Percentiles rank a stretch among this genome's conserved stretches.
phyloP scores from a whole-genome alignment of 2,888 invertebrate species.

The Arrhopalites spinosus region DNA sequence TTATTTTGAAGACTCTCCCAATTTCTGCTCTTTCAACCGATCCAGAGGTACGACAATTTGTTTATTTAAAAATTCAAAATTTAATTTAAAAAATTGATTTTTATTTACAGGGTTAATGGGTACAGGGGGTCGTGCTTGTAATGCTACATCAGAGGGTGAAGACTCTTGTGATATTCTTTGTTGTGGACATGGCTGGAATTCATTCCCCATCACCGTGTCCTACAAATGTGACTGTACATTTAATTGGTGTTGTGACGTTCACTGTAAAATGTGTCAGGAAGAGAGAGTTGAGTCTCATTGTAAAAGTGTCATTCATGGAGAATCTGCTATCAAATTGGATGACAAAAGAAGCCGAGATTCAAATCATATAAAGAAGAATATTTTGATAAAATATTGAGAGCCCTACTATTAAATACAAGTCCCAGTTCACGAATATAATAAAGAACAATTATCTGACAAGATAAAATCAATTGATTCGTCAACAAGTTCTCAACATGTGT shows the following conservation, averaged over 20 bases:
- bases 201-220: background rate
- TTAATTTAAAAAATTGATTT: background rate
- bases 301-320: too few relatives aligned
- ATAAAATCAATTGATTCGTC: too few relatives aligned
- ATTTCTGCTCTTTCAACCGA: conserved; percentile 72
- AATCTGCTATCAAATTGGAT: too few relatives aligned
- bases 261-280: conserved; percentile 75
- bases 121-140: conserved; percentile 77
- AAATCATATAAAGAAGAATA: too few relatives aligned
- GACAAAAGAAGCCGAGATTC: too few relatives aligned
- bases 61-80: background rate
- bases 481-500: background rate
- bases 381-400: too few relatives aligned
- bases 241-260: conserved; percentile 90
- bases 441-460: too few relatives aligned
- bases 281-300: conserved; percentile 29
- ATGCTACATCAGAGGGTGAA: conserved; percentile 77
- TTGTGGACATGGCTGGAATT: conserved; percentile 77
- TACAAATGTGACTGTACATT: conserved; percentile 79
- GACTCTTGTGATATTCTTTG: conserved; percentile 89
- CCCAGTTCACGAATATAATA: too few relatives aligned
- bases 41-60: conserved; percentile 42
- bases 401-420: too few relatives aligned
- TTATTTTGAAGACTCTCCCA: conserved; percentile 89
- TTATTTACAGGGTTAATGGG: conserved; percentile 76